Evolutionary conservation across 2,113 vertebrate species (phyloP), one percentile per base, ranked within the genome.

Genomic region (Microcebus jonahi): DNA sequence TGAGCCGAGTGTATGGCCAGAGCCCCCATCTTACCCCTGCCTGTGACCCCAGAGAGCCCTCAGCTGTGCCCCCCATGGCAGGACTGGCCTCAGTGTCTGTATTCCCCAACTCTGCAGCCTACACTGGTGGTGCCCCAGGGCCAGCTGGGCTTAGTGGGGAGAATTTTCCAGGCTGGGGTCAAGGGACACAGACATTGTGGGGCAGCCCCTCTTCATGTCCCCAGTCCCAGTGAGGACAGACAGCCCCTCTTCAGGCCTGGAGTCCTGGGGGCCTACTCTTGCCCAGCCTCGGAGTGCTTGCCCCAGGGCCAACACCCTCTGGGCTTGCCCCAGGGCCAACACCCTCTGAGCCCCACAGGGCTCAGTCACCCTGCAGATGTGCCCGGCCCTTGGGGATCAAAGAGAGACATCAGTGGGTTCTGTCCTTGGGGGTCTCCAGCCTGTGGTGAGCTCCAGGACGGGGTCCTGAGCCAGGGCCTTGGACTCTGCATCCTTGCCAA

Each of bases 41-140:
- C 65, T 27, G 42, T 4, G 34, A 13, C 21, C 68, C 11, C 15
- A 8, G 45, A 31, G 55, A 61, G 25, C 34, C 65, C 36, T 7
- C 0, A 1, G 2, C 2, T 10, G 0, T 20, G 45, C 6, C 1
- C 17, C 3, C 23, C 14, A 4, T 23, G 9, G 6, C 5, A 3
- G 55, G 45, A 17, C 29, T 10, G n/a, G 21, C 8, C 55, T 31
- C 39, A 4, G 6, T 9, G 25, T 1, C 31, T 71, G 18, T 59
- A 18, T 55, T 34, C 25, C 15, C 48, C 36, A 0, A 31, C 61
- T 27, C 61, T 63, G 25, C 61, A 63, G 25, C 61, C 61, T 63
- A 63, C 14, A 45, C 45, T 77, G 65, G 59, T 57, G 57, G 84
- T 12, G 25, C 65, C 50, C 36, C 45, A 59, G 87, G 36, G 36